A percentile compares a stretch with the other conserved stretches of the same genome.
phyloP scores from a whole-genome alignment of 2,797 vertebrate species.

The Okamejei kenojei region DNA sequence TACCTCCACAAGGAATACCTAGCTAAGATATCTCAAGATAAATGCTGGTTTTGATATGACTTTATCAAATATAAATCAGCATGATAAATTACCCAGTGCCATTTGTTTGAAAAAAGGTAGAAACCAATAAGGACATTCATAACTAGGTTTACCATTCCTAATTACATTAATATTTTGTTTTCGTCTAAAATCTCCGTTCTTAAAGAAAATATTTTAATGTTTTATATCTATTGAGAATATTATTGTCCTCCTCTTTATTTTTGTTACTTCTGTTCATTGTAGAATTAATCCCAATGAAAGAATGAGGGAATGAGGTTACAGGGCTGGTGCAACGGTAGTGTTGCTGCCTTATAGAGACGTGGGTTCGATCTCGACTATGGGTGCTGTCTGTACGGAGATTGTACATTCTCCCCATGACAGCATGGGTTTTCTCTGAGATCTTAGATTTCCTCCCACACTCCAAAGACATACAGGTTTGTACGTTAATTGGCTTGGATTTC shows the following conservation, averaged over 20 bases:
- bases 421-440: too few relatives aligned
- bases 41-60: background rate
- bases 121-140: background rate
- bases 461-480: too few relatives aligned
- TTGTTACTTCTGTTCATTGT: background rate
- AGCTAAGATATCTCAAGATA: background rate
- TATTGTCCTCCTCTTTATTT: background rate
- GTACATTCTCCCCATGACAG: too few relatives aligned
- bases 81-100: background rate
- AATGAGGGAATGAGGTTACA: background rate
- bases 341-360: too few relatives aligned
- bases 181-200: background rate
- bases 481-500: too few relatives aligned
- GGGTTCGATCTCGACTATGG: too few relatives aligned
- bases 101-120: background rate
- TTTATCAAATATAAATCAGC: background rate
- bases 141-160: background rate
- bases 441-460: too few relatives aligned
- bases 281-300: background rate
- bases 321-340: too few relatives aligned
- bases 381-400: too few relatives aligned
- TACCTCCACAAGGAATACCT: background rate
- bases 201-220: conserved; percentile 8
- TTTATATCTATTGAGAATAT: background rate
- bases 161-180: background rate